Evolutionary conservation across 2,113 vertebrate species (phyloP).

Genomic region (Larimichthys polyactis): DNA sequence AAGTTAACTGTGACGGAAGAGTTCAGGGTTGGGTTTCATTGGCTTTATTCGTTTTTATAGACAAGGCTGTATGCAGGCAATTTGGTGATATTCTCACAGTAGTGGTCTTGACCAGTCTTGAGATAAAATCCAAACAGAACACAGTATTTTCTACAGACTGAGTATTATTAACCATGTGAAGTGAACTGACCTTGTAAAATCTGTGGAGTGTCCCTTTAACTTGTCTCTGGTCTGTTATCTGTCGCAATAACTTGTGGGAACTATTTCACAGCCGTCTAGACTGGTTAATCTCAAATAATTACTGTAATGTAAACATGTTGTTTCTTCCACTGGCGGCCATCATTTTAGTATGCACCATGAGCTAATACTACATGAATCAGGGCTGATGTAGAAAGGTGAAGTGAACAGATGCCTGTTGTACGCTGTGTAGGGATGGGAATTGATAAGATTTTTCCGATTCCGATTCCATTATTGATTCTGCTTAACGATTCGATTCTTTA

Average conservation of each 20-base stretch:
- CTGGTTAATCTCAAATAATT: constrained; percentile 6
- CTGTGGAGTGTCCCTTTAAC: neutral
- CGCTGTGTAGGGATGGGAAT: neutral
- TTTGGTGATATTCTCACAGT: no score
- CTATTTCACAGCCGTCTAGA: neutral
- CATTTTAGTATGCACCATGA: neutral
- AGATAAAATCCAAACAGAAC: neutral
- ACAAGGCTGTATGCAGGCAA: neutral
- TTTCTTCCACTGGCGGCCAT: constrained; percentile 3
- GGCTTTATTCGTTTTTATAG: neutral
- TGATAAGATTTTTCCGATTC: no score
- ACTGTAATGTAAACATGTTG: constrained; percentile 10
- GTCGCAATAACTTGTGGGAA: neutral
- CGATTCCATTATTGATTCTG: no score
- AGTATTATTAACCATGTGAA: neutral
- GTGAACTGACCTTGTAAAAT: neutral
- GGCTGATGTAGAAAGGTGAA: constrained; percentile 19
- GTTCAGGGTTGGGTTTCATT: neutral
- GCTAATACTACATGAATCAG: constrained; percentile 20
- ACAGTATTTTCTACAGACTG: neutral
- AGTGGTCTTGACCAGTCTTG: no score
- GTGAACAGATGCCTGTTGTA: neutral
- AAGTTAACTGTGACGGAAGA: neutral
- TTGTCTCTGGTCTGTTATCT: neutral
- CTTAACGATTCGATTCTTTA: no score